Evolutionary conservation across 2,113 vertebrate species (phyloP), one percentile per base, ranked within the genome.

Genomic region (Oxyruncus cristatus): DNA sequence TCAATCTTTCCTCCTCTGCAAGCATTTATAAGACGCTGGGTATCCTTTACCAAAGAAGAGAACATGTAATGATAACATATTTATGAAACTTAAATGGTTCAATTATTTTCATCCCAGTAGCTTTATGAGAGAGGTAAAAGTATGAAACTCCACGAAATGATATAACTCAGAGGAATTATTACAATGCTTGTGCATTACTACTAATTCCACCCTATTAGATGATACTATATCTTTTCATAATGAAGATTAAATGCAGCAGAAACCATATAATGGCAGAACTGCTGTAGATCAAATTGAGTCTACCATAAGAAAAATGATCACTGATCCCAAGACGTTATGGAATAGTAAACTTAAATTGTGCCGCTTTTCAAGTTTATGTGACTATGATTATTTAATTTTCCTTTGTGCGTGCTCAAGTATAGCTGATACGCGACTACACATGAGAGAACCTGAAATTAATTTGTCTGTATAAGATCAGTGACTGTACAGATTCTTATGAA

Each of bases 401-500:
- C 97, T 98, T 98, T 98, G 98, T 98, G 98, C 76, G 6, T 98
- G 98, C 96, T 98, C 98, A 98, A 98, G 98, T 98, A 97, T 98
- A 97, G 98, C 98, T 98, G 98, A 98, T 98, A 98, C 97, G 97
- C 85, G 97, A 98, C 98, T 98, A 98, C 98, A 98, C 97, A 98
- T 97, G 98, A 98, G 96, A 98, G 98, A 98, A 98, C 98, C 98
- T 98, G 98, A 98, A 98, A 98, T 98, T 98, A 98, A 98, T 98
- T 98, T 98, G 98, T 98, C 98, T 98, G 97, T 98, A 97, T 98
- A 96, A 97, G 98, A 98, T 98, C 98, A 98, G 97, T 98, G 98
- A 98, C 97, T 98, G 98, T 97, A 98, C 97, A 98, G 98, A 97
- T 98, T 97, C 98, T 98, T 98, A 98, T 98, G 98, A 98, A 98